phyloP scores from a whole-genome alignment of 1,140 invertebrate genomes.

The Meloidogyne floridensis region DNA sequence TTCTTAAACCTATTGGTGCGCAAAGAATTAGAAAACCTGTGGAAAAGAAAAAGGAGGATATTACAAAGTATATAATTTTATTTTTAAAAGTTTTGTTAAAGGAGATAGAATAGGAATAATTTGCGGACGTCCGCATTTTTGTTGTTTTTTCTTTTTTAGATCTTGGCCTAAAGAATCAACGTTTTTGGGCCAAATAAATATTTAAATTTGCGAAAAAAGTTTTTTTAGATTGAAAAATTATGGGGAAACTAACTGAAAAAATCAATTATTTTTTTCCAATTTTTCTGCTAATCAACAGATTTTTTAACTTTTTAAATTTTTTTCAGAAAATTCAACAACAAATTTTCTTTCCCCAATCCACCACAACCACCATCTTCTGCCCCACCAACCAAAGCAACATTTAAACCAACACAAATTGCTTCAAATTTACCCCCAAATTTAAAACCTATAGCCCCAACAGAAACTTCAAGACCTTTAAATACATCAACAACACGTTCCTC shows the following conservation, averaged over 20 bases:
- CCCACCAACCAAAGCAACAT: not conserved
- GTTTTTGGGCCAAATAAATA: too few relatives aligned
- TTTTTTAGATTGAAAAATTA: too few relatives aligned
- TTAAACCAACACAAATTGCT: constrained; percentile 25
- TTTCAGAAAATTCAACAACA: too few relatives aligned
- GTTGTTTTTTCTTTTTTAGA: too few relatives aligned
- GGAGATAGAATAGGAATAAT: not conserved
- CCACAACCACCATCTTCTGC: constrained; percentile 4
- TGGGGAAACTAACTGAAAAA: too few relatives aligned
- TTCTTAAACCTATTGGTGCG: constrained; percentile 31
- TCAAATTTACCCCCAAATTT: constrained; percentile 18
- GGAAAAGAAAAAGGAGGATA: constrained; percentile 17
- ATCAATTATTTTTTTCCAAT: too few relatives aligned
- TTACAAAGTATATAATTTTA: not conserved
- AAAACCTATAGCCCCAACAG: constrained; percentile 8
- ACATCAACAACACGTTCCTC: constrained; percentile 1
- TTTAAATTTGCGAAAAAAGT: too few relatives aligned
- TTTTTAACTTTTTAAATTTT: too few relatives aligned
- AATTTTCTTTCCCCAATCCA: not conserved
- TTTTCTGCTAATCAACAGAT: too few relatives aligned
- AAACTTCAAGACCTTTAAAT: constrained; percentile 10
- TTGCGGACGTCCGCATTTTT: too few relatives aligned
- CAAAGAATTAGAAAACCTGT: not conserved
- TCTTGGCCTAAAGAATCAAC: too few relatives aligned
- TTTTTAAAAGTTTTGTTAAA: not conserved